A percentile compares a stretch with the other conserved stretches of the same genome.
phyloP scores from a whole-genome alignment of 2,797 vertebrate genomes.

The Parauchenoglanis ngamensis region DNA sequence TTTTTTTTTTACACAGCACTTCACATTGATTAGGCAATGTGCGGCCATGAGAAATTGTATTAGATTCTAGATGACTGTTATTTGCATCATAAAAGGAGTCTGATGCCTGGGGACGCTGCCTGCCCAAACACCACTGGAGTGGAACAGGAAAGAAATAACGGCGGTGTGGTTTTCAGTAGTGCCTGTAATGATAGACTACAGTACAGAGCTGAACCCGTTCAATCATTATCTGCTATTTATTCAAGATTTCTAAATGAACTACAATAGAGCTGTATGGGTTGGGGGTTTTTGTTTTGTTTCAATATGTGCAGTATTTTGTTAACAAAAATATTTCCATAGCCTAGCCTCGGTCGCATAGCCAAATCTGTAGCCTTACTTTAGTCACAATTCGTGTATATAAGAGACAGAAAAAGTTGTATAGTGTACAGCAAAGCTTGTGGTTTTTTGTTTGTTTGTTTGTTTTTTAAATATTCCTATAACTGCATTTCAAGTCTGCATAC shows the following conservation, averaged over 20 bases:
- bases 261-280: constrained; percentile 7
- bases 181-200: constrained; percentile 22
- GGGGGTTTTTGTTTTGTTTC: neutral
- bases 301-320: neutral
- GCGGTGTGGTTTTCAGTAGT: constrained; percentile 20
- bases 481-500: neutral
- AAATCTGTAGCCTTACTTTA: neutral
- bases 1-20: constrained; percentile 98
- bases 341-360: no score
- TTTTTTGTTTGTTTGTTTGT: neutral
- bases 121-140: constrained; percentile 59
- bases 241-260: constrained; percentile 6
- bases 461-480: neutral
- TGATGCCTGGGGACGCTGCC: constrained; percentile 68
- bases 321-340: neutral
- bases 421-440: neutral
- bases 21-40: constrained; percentile 99
- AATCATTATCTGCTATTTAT: constrained; percentile 37
- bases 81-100: constrained; percentile 99
- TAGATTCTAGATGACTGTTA: constrained; percentile 97
- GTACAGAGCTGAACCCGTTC: constrained; percentile 7
- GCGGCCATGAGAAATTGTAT: constrained; percentile 87
- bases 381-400: neutral
- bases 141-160: constrained; percentile 55
- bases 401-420: neutral